Evolutionary conservation across 2,888 invertebrate species (phyloP).

Genomic region (Pogonocherus hispidulus): DNA sequence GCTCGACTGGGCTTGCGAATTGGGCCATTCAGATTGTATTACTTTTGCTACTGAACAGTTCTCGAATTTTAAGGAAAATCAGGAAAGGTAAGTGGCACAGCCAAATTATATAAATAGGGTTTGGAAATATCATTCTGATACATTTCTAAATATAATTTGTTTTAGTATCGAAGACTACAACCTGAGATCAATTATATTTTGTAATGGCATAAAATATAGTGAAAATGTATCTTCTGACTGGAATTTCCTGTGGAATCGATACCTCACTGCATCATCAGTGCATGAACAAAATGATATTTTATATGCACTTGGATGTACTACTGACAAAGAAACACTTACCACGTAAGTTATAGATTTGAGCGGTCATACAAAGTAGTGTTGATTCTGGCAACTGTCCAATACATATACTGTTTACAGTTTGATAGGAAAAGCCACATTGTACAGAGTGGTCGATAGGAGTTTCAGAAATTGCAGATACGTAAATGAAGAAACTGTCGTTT

Average conservation of each 20-base stretch:
- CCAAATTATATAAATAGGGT: too few relatives aligned
- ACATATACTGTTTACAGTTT: too few relatives aligned
- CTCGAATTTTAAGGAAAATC: constrained; percentile 53
- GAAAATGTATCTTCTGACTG: constrained; percentile 15
- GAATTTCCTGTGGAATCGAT: constrained; percentile 32
- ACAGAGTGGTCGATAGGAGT: too few relatives aligned
- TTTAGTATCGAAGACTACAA: constrained; percentile 26
- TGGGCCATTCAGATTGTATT: constrained; percentile 73
- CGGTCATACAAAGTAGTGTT: too few relatives aligned
- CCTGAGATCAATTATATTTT: constrained; percentile 33
- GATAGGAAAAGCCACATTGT: too few relatives aligned
- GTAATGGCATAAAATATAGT: constrained; percentile 24
- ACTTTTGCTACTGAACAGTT: constrained; percentile 67
- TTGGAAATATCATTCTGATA: too few relatives aligned
- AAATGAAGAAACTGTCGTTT: too few relatives aligned
- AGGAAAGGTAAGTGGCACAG: background rate
- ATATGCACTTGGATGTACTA: constrained; percentile 35
- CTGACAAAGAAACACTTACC: constrained; percentile 22
- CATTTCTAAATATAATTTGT: background rate
- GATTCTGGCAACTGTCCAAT: too few relatives aligned
- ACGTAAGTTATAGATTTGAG: constrained; percentile 27
- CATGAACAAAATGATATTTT: constrained; percentile 34
- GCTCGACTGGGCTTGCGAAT: constrained; percentile 75
- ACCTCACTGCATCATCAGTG: constrained; percentile 3
- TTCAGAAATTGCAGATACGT: too few relatives aligned